Evolutionary conservation across 2,888 invertebrate species (phyloP).

Genomic region (Tetragonisca angustula): DNA sequence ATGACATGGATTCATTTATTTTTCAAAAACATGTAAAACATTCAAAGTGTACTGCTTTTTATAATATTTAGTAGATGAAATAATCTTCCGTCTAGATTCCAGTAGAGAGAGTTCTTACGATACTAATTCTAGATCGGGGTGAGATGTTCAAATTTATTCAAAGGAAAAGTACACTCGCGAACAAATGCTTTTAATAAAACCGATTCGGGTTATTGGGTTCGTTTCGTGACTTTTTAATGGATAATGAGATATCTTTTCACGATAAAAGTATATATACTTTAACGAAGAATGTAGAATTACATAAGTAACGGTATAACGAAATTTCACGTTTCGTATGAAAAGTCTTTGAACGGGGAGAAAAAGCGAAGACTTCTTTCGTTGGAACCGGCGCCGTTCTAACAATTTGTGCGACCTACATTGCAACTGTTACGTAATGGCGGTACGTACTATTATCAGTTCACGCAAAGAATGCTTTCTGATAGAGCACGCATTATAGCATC

Average conservation of each 20-base stretch:
- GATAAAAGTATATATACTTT: not conserved
- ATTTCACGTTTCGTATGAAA: not conserved
- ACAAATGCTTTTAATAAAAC: not conserved
- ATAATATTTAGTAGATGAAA: no score
- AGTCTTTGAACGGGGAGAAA: conserved; percentile 8
- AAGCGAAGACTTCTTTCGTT: conserved; percentile 29
- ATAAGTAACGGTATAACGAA: not conserved
- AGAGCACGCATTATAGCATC: conserved; percentile 3
- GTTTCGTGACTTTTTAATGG: not conserved
- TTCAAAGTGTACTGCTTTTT: no score
- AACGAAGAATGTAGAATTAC: not conserved
- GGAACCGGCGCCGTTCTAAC: conserved; percentile 34
- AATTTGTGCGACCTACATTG: conserved; percentile 34
- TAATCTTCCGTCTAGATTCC: no score
- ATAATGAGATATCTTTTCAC: no score
- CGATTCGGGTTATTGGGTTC: no score
- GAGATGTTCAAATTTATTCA: not conserved
- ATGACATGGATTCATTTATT: no score
- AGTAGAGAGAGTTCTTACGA: not conserved
- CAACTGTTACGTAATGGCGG: conserved; percentile 35
- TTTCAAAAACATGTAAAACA: no score
- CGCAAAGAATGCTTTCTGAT: conserved; percentile 24
- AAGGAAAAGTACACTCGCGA: not conserved
- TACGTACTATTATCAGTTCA: conserved; percentile 33
- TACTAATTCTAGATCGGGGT: not conserved